Evolutionary conservation across 2,113 vertebrate species (phyloP).

Genomic region (Peucedramus taeniatus): DNA sequence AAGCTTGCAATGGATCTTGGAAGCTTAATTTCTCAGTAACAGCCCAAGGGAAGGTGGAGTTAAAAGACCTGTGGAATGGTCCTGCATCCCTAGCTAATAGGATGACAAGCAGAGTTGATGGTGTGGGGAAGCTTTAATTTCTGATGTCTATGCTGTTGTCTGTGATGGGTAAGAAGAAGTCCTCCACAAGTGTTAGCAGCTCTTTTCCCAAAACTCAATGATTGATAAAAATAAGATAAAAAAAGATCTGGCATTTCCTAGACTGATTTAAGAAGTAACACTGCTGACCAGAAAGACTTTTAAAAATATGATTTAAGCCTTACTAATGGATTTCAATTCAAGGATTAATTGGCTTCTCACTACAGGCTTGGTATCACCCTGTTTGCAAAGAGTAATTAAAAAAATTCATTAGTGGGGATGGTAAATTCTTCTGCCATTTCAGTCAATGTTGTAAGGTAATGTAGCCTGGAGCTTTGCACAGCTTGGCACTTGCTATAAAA

Average conservation of each 20-base stretch:
- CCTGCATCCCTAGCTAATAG: background rate
- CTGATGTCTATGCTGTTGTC: background rate
- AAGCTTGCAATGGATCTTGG: background rate
- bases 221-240: background rate
- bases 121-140: background rate
- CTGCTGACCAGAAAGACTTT: background rate
- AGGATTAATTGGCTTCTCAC: background rate
- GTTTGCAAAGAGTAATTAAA: constrained; percentile 34
- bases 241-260: background rate
- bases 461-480: constrained; percentile 38
- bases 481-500: constrained; percentile 42
- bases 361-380: background rate
- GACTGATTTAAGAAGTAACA: background rate
- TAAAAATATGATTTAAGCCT: background rate
- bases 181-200: background rate
- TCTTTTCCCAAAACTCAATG: background rate
- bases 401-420: constrained; percentile 21
- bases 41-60: background rate
- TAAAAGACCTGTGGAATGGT: background rate
- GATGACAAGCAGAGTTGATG: background rate
- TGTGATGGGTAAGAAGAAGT: background rate
- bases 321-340: background rate
- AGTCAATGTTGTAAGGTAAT: constrained; percentile 12
- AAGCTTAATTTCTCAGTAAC: background rate
- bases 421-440: constrained; percentile 43